Percentiles rank a stretch among this genome's conserved stretches.
These are phyloP conservation scores for Ptyas mucosa DNA, from an alignment of 2,113 vertebrate species.

Conservation along the genomic window DNA sequence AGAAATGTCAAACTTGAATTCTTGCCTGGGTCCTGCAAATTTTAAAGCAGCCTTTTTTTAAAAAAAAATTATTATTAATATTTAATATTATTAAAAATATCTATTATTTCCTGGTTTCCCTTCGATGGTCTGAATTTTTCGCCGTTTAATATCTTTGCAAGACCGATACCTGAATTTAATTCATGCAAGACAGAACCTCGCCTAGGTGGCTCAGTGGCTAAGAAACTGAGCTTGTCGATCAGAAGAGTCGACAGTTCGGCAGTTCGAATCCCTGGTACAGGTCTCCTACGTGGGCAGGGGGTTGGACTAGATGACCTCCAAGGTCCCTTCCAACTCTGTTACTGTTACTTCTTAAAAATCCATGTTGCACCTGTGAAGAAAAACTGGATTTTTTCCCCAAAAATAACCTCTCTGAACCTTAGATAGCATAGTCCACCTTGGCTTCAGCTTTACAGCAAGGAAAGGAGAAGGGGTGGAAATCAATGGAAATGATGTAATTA, in stretches of 20 bases:
- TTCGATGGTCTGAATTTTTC: not conserved
- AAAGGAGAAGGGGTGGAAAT: rapidly evolving
- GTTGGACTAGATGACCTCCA: too few relatives aligned
- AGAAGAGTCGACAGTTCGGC: too few relatives aligned
- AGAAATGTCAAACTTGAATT: not conserved
- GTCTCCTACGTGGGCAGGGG: too few relatives aligned
- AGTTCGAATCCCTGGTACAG: too few relatives aligned
- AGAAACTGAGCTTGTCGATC: too few relatives aligned
- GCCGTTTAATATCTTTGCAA: not conserved
- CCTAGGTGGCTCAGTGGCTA: too few relatives aligned
- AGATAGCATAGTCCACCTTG: not conserved
- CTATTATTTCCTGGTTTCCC: not conserved
- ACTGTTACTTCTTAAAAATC: not conserved
- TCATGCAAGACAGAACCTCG: not conserved
- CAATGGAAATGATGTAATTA: not conserved
- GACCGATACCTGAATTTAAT: not conserved
- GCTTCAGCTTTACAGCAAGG: not conserved
- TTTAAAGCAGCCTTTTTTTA: not conserved
- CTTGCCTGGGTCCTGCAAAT: not conserved
- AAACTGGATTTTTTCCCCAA: not conserved
- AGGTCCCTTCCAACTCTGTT: too few relatives aligned
- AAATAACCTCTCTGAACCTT: not conserved
- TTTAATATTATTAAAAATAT: too few relatives aligned
- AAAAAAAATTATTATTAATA: too few relatives aligned
- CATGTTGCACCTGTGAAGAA: not conserved